Base-by-base conservation (phyloP, 2,797 vertebrate genomes). In the Protosalanx chinensis region DNA sequence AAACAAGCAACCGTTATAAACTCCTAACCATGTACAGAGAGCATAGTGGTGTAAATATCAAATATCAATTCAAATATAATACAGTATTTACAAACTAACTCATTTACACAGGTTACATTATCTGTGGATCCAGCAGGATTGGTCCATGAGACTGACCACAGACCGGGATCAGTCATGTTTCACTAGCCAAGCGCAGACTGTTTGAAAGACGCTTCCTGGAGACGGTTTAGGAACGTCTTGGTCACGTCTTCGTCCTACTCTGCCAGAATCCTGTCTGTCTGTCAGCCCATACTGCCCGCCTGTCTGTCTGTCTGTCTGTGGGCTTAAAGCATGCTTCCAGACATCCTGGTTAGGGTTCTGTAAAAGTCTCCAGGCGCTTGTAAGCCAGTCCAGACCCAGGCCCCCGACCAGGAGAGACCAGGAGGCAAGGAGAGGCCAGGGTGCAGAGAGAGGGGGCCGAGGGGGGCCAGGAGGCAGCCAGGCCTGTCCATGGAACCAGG, bases 41-140 rank as follows among this genome's bases (percentile, higher is more conserved):
- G 7, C 6, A 41, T 41, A 41, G 7, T 10, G 10, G 37, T 41
- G 37, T 41, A 41, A 63, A 69, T 69, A 76, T 35, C 90, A 91
- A 93, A 93, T 92, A 94, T 93, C 93, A 92, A 92, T 93, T 93
- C 91, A 94, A 91, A 94, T 94, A 41, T 41, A 93, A 93, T 93
- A 94, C 93, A 94, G 91, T 93, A 85, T 93, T 93, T 92, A 94
- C 73, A 82, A 83, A 81, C 71, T 61, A 73, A 72, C 57, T 35
- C n/a, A 57, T 59, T 62, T 20, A 7, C 49, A n/a, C n/a, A 16
- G 46, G n/a, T 23, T 74, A 51, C 51, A 60, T 61, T 61, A 65
- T 29, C 29, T 32, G 51, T 73, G n/a, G 27, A 27, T 60, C 58
- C 41, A 63, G 33, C 57, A 6, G 32, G 49, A 46, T 63, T 51